These are phyloP conservation scores for Scyliorhinus canicula DNA, from an alignment of 2,797 vertebrate genomes.

Conservation along the genomic window DNA sequence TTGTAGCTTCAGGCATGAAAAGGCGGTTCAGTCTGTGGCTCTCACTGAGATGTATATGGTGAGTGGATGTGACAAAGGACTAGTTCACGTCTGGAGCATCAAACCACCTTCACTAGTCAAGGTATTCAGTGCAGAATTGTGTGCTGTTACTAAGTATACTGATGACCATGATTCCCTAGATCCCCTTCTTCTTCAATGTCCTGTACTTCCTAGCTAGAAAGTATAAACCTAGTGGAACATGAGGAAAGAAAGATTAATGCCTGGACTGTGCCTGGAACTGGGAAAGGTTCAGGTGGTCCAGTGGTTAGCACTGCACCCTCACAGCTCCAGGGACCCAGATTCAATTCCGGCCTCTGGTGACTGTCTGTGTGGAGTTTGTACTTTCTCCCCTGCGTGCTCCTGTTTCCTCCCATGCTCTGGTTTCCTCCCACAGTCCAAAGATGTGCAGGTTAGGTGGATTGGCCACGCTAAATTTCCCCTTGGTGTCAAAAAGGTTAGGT, in stretches of 20 bases:
- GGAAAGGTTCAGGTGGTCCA: no score
- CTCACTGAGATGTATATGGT: constrained; percentile 56
- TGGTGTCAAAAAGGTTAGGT: no score
- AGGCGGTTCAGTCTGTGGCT: constrained; percentile 63
- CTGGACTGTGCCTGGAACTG: background rate
- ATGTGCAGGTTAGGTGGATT: no score
- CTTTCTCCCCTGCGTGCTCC: no score
- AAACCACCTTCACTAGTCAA: constrained; percentile 58
- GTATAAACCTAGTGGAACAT: background rate
- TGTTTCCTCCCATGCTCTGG: no score
- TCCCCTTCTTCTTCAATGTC: background rate
- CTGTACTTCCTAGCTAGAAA: background rate
- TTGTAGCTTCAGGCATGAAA: constrained; percentile 67
- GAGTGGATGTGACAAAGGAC: constrained; percentile 69
- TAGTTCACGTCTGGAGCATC: constrained; percentile 73
- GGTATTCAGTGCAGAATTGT: constrained; percentile 52
- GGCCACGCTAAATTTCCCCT: no score
- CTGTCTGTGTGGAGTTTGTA: no score
- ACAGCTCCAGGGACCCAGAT: no score
- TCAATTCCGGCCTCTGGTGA: no score
- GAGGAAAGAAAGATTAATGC: background rate
- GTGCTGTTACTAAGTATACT: background rate
- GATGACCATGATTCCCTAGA: background rate
- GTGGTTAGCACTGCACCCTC: no score
- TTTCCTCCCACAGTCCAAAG: no score